phyloP scores from a whole-genome alignment of 2,797 vertebrate species.

The Muraenolepis orangiensis region DNA sequence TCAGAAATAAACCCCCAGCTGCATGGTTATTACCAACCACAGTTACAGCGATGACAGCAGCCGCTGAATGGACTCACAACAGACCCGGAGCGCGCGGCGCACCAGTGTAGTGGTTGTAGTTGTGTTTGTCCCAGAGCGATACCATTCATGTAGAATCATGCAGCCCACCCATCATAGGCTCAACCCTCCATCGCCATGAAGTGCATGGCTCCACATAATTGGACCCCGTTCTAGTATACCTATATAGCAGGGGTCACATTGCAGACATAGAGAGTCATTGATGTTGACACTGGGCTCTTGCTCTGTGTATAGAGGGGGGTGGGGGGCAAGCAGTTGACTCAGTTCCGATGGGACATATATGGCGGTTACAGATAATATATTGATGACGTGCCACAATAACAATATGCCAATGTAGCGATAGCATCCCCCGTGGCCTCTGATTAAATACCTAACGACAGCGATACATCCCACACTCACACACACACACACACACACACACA shows the following conservation, averaged over 20 bases:
- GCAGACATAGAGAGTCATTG: slow-evolving; percentile 35
- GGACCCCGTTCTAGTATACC: slow-evolving; percentile 39
- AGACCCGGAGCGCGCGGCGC: too few species aligned
- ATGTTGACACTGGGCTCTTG: slow-evolving; percentile 51
- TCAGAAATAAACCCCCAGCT: slow-evolving; percentile 55
- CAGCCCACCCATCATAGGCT: not conserved
- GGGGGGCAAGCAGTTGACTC: slow-evolving; percentile 11
- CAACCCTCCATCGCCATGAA: not conserved
- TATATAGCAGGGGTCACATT: slow-evolving; percentile 48
- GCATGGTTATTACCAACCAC: not conserved
- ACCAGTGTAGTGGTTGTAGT: not conserved
- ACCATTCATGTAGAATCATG: too few species aligned
- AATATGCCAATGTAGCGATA: not conserved
- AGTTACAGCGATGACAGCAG: too few species aligned
- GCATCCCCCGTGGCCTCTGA: not conserved
- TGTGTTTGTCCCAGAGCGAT: not conserved
- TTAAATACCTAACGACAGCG: not conserved
- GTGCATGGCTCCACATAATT: slow-evolving; percentile 26
- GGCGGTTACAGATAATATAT: not conserved
- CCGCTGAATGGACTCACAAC: not conserved
- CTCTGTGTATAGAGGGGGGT: slow-evolving; percentile 27
- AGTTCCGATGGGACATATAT: not conserved
- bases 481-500: not conserved
- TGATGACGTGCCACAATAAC: not conserved
- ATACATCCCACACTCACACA: not conserved